phyloP scores from a whole-genome alignment of 1,140 invertebrate species.

The Sinonovacula constricta region DNA sequence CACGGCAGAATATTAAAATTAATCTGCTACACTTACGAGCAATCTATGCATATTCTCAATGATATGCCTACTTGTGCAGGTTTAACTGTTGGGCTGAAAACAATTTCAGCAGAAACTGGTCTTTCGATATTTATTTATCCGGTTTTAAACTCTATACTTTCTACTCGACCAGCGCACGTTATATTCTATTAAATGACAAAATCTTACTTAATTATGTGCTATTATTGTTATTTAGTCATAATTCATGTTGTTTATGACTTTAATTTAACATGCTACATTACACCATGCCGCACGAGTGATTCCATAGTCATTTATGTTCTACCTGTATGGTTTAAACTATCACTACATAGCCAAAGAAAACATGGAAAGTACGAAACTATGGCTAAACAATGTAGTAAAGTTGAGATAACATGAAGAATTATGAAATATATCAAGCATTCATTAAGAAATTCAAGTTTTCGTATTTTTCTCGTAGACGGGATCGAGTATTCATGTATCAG shows the following conservation, averaged over 20 bases:
- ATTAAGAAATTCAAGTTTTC: not conserved
- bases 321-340: not conserved
- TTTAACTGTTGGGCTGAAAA: no score
- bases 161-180: no score
- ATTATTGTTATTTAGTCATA: no score
- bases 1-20: no score
- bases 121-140: not conserved
- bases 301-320: not conserved
- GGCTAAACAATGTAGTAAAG: not conserved
- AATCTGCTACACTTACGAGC: not conserved
- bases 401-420: not conserved
- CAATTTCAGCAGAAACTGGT: not conserved
- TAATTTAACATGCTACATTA: not conserved
- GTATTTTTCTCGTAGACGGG: slow-evolving; percentile 25
- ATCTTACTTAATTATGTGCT: no score
- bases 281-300: no score
- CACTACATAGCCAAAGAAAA: not conserved
- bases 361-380: not conserved
- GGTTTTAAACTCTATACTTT: no score
- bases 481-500: slow-evolving; percentile 31
- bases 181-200: no score
- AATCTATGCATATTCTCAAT: no score
- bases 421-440: not conserved
- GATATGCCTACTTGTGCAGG: no score
- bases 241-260: no score